Conservation (phyloP, 2,888 invertebrate genomes). For the Amphiduros pacificus region DNA sequence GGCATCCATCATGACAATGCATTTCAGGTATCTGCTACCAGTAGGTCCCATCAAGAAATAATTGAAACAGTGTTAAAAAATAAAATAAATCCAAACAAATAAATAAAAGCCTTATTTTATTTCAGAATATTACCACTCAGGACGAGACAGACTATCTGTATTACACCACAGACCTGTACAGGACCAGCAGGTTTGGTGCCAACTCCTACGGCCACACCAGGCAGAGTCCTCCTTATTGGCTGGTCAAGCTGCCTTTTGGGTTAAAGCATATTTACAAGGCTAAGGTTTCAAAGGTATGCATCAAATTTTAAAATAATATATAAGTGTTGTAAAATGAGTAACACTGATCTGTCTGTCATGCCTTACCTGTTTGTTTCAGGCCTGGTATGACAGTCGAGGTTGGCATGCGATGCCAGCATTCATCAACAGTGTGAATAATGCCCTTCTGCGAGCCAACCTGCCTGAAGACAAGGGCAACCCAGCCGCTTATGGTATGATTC, state of each 20-base stretch:
- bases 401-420: slow-evolving; percentile 48
- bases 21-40: no score
- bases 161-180: slow-evolving; percentile 11
- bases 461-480: slow-evolving; percentile 38
- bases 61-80: no score
- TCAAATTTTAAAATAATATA: not conserved
- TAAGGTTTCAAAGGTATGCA: slow-evolving; percentile 5
- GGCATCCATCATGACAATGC: no score
- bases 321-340: not conserved
- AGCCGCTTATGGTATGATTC: slow-evolving; percentile 45
- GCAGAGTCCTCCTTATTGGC: slow-evolving; percentile 7
- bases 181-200: slow-evolving; percentile 14
- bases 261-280: not conserved
- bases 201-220: not conserved
- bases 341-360: not conserved
- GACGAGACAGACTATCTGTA: slow-evolving; percentile 10
- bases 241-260: not conserved
- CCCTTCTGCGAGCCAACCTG: slow-evolving; percentile 47
- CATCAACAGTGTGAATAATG: slow-evolving; percentile 51
- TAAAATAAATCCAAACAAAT: no score
- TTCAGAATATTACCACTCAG: slow-evolving; percentile 11
- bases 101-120: no score
- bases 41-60: no score
- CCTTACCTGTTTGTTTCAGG: slow-evolving; percentile 3
- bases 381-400: slow-evolving; percentile 49